Percentiles rank a stretch among this genome's conserved stretches.
Conservation (phyloP, 2,888 invertebrate species). For the Petrolisthes cinctipes region DNA sequence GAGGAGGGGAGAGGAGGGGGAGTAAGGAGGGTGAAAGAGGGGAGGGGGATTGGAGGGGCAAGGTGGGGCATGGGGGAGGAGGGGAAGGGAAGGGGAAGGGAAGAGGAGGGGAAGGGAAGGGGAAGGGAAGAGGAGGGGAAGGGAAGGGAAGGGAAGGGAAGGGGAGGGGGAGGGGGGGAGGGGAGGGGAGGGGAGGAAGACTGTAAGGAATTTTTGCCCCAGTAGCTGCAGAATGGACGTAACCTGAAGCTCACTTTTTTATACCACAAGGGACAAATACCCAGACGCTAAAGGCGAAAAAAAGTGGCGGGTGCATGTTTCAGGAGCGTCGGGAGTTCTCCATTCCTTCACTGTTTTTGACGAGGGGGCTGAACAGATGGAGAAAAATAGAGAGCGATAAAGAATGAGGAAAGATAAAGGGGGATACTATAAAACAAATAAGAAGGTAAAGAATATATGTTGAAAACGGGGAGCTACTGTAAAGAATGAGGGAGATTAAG, state of each 20-base stretch:
- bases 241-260: conserved; percentile 27
- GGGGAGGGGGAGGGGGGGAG: neutral
- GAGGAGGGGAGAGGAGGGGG: neutral
- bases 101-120: neutral
- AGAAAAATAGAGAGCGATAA: neutral
- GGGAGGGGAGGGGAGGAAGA: neutral
- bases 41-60: neutral
- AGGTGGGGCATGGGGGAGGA: neutral
- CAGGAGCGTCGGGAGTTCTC: neutral
- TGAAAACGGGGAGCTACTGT: neutral
- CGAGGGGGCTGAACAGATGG: neutral
- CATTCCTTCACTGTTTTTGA: neutral
- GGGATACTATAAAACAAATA: neutral
- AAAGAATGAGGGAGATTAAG: neutral
- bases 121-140: neutral
- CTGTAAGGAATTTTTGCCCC: conserved; percentile 11
- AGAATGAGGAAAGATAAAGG: neutral
- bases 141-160: neutral
- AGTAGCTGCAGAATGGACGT: conserved; percentile 29
- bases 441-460: neutral
- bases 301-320: neutral
- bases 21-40: neutral
- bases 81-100: neutral
- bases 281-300: conserved; percentile 12
- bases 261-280: conserved; percentile 28